phyloP scores from a whole-genome alignment of 2,797 vertebrate genomes.

The Enteromius treurensis region DNA sequence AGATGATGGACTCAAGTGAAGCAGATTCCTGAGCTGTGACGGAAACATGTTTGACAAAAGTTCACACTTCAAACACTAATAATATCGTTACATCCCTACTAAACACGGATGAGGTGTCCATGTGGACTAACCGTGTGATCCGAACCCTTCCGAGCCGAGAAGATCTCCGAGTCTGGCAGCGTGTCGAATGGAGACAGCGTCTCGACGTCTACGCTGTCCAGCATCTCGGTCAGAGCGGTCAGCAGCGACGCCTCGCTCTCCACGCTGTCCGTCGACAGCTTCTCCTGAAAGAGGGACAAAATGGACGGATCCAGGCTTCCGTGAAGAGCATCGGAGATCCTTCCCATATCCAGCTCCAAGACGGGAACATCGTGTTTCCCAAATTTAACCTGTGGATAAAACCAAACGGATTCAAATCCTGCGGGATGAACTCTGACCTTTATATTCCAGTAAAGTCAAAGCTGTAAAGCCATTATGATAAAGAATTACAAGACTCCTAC shows the following conservation, averaged over 20 bases:
- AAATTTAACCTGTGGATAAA: slow-evolving; percentile 68
- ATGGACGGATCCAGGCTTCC: slow-evolving; percentile 89
- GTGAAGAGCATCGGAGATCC: slow-evolving; percentile 77
- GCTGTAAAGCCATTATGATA: not conserved
- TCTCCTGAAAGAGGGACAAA: slow-evolving; percentile 91
- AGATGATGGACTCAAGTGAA: not conserved
- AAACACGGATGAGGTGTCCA: not conserved
- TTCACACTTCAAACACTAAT: too few species aligned
- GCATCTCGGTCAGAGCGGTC: slow-evolving; percentile 90
- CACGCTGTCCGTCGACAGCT: slow-evolving; percentile 67
- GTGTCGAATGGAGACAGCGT: slow-evolving; percentile 91
- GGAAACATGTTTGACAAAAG: not conserved
- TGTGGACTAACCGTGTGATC: slow-evolving; percentile 28
- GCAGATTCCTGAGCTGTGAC: slow-evolving; percentile 41
- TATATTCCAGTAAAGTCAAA: not conserved
- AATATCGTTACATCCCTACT: too few species aligned
- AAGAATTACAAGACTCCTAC: not conserved
- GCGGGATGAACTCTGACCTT: not conserved
- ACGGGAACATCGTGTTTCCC: slow-evolving; percentile 59
- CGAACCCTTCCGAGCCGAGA: slow-evolving; percentile 72
- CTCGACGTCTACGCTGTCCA: slow-evolving; percentile 91
- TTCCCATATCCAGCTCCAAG: slow-evolving; percentile 75
- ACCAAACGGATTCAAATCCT: not conserved
- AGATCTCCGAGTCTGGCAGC: slow-evolving; percentile 85
- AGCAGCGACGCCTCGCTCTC: slow-evolving; percentile 88